These are phyloP conservation scores for Colletes gigas DNA, from an alignment of 1,140 invertebrate species.

Conservation along the genomic window DNA sequence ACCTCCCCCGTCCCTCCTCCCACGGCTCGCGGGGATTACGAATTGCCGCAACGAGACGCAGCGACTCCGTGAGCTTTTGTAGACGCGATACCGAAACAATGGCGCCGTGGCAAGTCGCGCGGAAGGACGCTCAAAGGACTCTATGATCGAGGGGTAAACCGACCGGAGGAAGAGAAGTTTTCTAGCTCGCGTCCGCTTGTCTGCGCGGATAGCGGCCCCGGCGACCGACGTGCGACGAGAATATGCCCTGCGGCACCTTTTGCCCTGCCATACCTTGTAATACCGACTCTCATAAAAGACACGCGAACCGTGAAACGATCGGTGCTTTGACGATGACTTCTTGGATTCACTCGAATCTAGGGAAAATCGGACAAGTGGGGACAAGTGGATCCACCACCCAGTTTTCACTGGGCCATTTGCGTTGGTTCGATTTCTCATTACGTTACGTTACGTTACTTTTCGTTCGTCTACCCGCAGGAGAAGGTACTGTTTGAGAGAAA, in stretches of 20 bases:
- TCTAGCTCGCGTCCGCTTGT: slow-evolving; percentile 15
- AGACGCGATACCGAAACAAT: slow-evolving; percentile 58
- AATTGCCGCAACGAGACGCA: slow-evolving; percentile 69
- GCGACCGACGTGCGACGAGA: slow-evolving; percentile 10
- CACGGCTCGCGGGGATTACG: slow-evolving; percentile 58
- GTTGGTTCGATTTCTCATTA: too few species aligned
- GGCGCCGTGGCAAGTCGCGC: slow-evolving; percentile 51
- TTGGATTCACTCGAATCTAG: not conserved
- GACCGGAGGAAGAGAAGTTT: slow-evolving; percentile 17
- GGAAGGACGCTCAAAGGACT: slow-evolving; percentile 64
- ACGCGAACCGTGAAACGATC: slow-evolving; percentile 53
- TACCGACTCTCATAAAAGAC: slow-evolving; percentile 22
- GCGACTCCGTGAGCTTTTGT: slow-evolving; percentile 30
- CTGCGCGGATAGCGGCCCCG: not conserved
- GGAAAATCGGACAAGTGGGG: too few species aligned
- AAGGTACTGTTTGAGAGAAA: too few species aligned
- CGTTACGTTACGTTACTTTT: too few species aligned
- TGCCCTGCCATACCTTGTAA: slow-evolving; percentile 20
- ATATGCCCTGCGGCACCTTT: slow-evolving; percentile 40
- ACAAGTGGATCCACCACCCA: too few species aligned
- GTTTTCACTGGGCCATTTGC: too few species aligned
- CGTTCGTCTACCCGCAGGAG: too few species aligned
- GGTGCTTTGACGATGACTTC: slow-evolving; percentile 20
- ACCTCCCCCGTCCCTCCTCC: not conserved
- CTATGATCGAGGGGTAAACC: slow-evolving; percentile 53